phyloP scores from a whole-genome alignment of 92 coral and sea anemone species.

The Zoanthus solanderi region DNA sequence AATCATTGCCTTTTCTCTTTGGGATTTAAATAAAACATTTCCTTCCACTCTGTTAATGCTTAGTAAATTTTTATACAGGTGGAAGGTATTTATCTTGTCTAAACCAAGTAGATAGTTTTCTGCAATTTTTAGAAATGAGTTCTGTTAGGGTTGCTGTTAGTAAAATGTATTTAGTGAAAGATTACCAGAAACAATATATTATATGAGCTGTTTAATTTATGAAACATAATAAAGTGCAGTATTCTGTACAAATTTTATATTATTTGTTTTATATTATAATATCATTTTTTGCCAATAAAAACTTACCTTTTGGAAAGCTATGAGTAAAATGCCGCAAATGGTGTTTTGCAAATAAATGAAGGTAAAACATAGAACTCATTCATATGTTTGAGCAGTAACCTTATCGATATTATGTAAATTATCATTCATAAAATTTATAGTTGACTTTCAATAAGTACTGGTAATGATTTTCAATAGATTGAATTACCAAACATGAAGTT shows the following conservation, averaged over 20 bases:
- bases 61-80: background rate
- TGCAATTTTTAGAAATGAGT: slow-evolving; percentile 15
- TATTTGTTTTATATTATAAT: slow-evolving; percentile 36
- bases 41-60: too few species aligned
- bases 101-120: slow-evolving; percentile 33
- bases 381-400: background rate
- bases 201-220: slow-evolving; percentile 41
- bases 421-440: too few species aligned
- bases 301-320: background rate
- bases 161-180: background rate
- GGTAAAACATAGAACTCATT: background rate
- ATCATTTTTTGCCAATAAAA: background rate
- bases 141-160: background rate
- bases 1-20: background rate
- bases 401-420: too few species aligned
- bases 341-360: too few species aligned
- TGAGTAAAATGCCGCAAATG: background rate
- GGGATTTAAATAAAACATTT: too few species aligned
- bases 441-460: too few species aligned
- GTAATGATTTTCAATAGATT: too few species aligned
- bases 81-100: slow-evolving; percentile 30
- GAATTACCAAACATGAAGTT: too few species aligned
- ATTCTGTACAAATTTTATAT: slow-evolving; percentile 37
- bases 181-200: slow-evolving; percentile 19
- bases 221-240: slow-evolving; percentile 3